Evolutionary conservation across 1,140 invertebrate species (phyloP).

Genomic region (Caenorhabditis inopinata): DNA sequence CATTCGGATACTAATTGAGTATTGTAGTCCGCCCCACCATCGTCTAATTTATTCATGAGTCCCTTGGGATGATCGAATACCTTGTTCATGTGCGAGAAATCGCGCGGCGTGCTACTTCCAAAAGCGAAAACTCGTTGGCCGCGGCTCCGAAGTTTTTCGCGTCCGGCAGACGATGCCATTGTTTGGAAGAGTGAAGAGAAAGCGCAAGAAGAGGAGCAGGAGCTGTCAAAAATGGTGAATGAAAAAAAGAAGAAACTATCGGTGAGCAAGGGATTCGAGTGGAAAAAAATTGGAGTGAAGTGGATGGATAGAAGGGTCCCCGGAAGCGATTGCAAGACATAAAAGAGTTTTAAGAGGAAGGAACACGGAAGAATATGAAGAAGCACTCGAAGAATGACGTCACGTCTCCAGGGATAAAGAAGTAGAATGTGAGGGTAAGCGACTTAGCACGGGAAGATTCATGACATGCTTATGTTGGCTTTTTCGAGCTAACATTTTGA

Average conservation of each 20-base stretch:
- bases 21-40: too few relatives aligned
- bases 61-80: slow-evolving; percentile 10
- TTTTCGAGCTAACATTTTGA: too few relatives aligned
- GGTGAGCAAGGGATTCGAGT: slow-evolving; percentile 15
- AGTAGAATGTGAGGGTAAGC: neutral
- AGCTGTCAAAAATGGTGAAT: neutral
- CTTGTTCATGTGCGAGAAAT: slow-evolving; percentile 46
- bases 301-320: neutral
- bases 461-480: neutral
- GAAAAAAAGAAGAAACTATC: slow-evolving; percentile 8
- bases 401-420: neutral
- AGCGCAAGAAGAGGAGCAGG: neutral
- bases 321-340: neutral
- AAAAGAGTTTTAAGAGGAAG: neutral
- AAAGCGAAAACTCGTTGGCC: slow-evolving; percentile 41
- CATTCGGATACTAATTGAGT: too few relatives aligned
- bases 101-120: slow-evolving; percentile 42
- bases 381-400: neutral
- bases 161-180: slow-evolving; percentile 40
- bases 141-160: slow-evolving; percentile 22
- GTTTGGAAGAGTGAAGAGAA: neutral
- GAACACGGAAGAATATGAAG: neutral
- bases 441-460: neutral
- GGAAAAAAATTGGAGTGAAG: slow-evolving; percentile 4
- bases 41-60: neutral